Percentiles rank a stretch among this genome's conserved stretches.
Evolutionary conservation across 2,797 vertebrate genomes (phyloP).

Genomic region (Eidolon dupreanum): DNA sequence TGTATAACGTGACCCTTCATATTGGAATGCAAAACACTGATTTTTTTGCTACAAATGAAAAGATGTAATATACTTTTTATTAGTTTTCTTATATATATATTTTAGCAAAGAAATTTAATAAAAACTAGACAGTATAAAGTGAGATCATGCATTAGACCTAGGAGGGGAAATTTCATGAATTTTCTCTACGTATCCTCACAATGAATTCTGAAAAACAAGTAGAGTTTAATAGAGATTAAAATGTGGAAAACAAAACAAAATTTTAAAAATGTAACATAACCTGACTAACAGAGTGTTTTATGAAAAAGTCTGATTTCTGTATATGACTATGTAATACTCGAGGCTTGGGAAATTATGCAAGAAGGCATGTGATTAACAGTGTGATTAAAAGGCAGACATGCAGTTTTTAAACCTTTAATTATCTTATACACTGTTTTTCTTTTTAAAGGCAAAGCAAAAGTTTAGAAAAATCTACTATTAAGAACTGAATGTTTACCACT

Average conservation of each 20-base stretch:
- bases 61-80: not conserved
- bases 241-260: not conserved
- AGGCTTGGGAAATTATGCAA: not conserved
- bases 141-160: not conserved
- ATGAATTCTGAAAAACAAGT: not conserved
- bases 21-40: not conserved
- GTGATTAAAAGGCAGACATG: not conserved
- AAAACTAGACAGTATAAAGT: constrained; percentile 10
- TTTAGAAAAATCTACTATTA: not conserved
- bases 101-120: constrained; percentile 47
- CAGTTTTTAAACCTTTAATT: constrained; percentile 39
- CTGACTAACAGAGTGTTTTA: not conserved
- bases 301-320: not conserved
- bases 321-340: not conserved
- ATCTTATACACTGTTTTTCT: not conserved
- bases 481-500: not conserved
- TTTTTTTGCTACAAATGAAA: constrained; percentile 3
- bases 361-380: not conserved
- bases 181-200: not conserved
- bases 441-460: constrained; percentile 23
- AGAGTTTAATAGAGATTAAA: constrained; percentile 11
- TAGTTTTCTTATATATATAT: not conserved
- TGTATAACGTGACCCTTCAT: not conserved
- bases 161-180: not conserved
- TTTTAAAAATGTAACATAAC: not conserved